Conservation (phyloP, 1,140 invertebrate species). For the Latrodectus geometricus region DNA sequence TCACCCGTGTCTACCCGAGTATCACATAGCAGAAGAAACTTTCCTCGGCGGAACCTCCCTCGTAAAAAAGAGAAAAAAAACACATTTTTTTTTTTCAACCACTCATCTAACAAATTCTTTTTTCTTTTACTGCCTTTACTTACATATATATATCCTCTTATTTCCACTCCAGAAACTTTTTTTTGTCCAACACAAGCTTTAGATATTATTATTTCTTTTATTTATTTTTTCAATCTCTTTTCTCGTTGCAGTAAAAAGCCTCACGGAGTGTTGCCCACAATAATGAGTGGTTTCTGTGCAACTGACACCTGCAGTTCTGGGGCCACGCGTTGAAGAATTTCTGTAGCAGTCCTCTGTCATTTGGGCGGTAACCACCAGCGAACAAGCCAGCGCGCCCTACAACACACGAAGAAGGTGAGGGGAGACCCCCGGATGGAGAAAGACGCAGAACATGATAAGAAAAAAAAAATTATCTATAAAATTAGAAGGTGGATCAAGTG, state of each 20-base stretch:
- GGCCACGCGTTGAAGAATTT: slow-evolving; percentile 33
- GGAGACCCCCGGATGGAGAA: neutral
- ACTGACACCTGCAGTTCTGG: slow-evolving; percentile 53
- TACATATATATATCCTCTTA: neutral
- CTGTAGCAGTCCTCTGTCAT: slow-evolving; percentile 42
- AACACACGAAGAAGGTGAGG: neutral
- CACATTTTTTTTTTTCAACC: slow-evolving; percentile 21
- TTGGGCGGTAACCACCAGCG: slow-evolving; percentile 19
- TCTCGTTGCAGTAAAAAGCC: neutral
- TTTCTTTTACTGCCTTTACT: neutral
- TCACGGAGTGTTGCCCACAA: slow-evolving; percentile 19
- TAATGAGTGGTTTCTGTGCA: slow-evolving; percentile 45
- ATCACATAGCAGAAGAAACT: slow-evolving; percentile 35
- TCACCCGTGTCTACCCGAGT: slow-evolving; percentile 37
- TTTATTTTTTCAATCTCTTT: neutral
- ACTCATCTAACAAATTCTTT: slow-evolving; percentile 40
- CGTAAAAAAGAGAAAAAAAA: slow-evolving; percentile 17
- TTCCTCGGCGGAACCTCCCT: neutral
- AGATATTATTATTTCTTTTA: slow-evolving; percentile 28
- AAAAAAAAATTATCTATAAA: neutral
- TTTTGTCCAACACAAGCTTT: slow-evolving; percentile 1
- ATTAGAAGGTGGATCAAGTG: too few species aligned
- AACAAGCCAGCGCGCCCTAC: neutral
- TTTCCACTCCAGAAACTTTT: slow-evolving; percentile 26
- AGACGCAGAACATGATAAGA: neutral